phyloP scores from a whole-genome alignment of 2,797 vertebrate genomes.

The Rachycentron canadum region DNA sequence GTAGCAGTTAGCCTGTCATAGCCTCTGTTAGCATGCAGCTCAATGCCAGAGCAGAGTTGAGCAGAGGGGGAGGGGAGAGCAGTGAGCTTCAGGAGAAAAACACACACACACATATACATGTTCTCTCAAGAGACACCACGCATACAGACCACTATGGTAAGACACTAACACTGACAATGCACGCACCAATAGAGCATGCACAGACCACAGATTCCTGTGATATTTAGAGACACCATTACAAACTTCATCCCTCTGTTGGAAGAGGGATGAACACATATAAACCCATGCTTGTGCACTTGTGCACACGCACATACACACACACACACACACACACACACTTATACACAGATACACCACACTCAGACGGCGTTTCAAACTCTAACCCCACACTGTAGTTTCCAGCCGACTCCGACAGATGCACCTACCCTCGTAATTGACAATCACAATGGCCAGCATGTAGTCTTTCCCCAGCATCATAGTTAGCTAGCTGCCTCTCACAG shows the following conservation, averaged over 20 bases:
- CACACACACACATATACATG: conserved; percentile 54
- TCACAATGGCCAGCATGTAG: conserved; percentile 87
- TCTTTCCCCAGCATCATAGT: conserved; percentile 85
- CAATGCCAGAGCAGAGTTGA: conserved; percentile 59
- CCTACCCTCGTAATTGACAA: conserved; percentile 88
- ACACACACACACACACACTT: conserved; percentile 1
- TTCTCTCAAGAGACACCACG: conserved; percentile 38
- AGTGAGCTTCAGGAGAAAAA: conserved; percentile 58
- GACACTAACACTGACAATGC: conserved; percentile 6
- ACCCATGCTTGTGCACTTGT: background rate
- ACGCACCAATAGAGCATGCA: conserved; percentile 31
- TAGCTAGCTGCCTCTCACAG: conserved; percentile 76
- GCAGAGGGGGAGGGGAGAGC: conserved; percentile 65
- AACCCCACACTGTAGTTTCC: conserved; percentile 36
- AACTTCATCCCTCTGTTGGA: conserved; percentile 55
- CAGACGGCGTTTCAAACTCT: conserved; percentile 42
- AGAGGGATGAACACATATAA: conserved; percentile 6
- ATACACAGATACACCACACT: conserved; percentile 9
- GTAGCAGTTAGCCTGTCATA: conserved; percentile 63
- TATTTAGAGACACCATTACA: conserved; percentile 11
- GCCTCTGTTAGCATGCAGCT: conserved; percentile 79
- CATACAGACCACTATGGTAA: background rate
- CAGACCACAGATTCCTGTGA: conserved; percentile 19
- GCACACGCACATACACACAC: background rate
- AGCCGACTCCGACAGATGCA: conserved; percentile 56